Percentiles rank a stretch among this genome's conserved stretches.
Evolutionary conservation across 2,888 invertebrate genomes (phyloP).

Genomic region (Clepsis dumicolana): DNA sequence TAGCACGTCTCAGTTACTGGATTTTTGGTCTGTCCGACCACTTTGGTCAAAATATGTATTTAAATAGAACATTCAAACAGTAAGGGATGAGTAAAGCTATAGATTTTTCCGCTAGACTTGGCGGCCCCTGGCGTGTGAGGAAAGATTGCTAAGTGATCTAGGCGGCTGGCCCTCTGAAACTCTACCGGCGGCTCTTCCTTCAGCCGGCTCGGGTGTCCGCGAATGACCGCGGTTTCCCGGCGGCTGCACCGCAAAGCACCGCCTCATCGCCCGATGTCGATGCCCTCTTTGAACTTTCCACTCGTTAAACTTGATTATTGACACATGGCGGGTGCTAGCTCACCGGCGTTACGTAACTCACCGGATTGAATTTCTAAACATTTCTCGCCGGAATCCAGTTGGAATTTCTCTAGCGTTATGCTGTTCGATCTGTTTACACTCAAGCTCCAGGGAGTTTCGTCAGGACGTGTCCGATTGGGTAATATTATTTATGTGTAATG

Average conservation of each 20-base stretch:
- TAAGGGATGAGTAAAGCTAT: too few species aligned
- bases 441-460: too few species aligned
- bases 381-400: slow-evolving; percentile 42
- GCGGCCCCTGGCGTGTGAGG: neutral
- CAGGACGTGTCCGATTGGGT: neutral
- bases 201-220: slow-evolving; percentile 64
- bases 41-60: too few species aligned
- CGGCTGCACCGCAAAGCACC: slow-evolving; percentile 71
- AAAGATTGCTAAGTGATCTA: neutral
- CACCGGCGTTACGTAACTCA: slow-evolving; percentile 65
- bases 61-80: too few species aligned
- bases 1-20: too few species aligned
- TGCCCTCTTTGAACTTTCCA: slow-evolving; percentile 81
- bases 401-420: slow-evolving; percentile 37
- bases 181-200: slow-evolving; percentile 15
- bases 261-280: slow-evolving; percentile 62
- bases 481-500: neutral
- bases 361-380: slow-evolving; percentile 56
- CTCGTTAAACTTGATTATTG: slow-evolving; percentile 80
- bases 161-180: slow-evolving; percentile 25
- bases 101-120: neutral
- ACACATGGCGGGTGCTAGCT: slow-evolving; percentile 64
- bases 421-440: slow-evolving; percentile 19
- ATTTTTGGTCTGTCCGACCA: too few species aligned
- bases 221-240: slow-evolving; percentile 72